Conservation (phyloP, 2,888 invertebrate genomes). For the Petrophora chlorosata region DNA sequence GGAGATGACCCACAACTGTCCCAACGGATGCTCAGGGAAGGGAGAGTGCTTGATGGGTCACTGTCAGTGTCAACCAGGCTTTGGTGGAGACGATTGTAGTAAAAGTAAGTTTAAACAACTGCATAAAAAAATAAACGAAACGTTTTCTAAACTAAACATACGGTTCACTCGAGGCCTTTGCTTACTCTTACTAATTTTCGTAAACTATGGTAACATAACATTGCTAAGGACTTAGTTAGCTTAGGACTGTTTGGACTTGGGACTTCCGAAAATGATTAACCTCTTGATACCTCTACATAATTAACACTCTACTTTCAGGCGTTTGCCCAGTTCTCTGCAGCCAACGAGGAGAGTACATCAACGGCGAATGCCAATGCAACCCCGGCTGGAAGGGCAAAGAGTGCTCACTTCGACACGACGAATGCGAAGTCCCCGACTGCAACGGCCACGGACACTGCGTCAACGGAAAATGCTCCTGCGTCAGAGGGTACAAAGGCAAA, state of each 20-base stretch:
- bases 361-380: conserved; percentile 98
- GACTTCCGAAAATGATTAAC: no score
- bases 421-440: conserved; percentile 98
- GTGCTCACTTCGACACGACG: conserved; percentile 96
- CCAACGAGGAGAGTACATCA: conserved; percentile 97
- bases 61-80: conserved; percentile 98
- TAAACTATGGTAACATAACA: no score
- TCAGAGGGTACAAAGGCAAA: conserved; percentile 96
- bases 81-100: conserved; percentile 97
- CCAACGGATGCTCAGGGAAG: conserved; percentile 97
- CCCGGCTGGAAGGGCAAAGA: conserved; percentile 99
- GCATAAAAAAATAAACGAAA: no score
- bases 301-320: conserved; percentile 78
- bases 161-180: background rate
- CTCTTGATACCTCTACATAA: conserved; percentile 1
- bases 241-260: no score
- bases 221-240: no score
- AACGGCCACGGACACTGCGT: conserved; percentile 98
- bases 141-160: no score
- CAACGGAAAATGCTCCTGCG: conserved; percentile 97
- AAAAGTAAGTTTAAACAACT: conserved; percentile 91
- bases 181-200: conserved; percentile 1
- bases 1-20: conserved; percentile 97
- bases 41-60: conserved; percentile 97
- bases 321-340: conserved; percentile 98